These are phyloP conservation scores for Cetonia aurata DNA, from an alignment of 2,888 invertebrate genomes.

Conservation along the genomic window DNA sequence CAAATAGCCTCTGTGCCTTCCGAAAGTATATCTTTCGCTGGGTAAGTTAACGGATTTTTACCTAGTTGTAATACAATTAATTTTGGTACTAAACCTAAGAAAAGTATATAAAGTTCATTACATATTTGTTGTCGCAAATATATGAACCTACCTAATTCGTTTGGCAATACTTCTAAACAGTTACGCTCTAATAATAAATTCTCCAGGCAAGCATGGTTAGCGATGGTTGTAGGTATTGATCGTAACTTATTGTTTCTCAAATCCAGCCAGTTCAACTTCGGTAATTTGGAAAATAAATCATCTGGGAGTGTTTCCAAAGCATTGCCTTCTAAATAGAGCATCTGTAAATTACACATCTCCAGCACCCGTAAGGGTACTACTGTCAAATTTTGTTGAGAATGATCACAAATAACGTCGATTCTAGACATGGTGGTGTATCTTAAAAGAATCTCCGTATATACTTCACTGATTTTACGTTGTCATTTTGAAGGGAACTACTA, in stretches of 20 bases:
- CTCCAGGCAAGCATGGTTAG: conserved; percentile 71
- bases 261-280: conserved; percentile 75
- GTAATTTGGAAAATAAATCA: conserved; percentile 71
- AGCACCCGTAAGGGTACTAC: conserved; percentile 60
- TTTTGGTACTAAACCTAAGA: conserved; percentile 68
- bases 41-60: conserved; percentile 74
- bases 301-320: conserved; percentile 69
- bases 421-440: conserved; percentile 55
- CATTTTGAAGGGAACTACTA: conserved; percentile 30
- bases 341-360: conserved; percentile 63
- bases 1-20: conserved; percentile 66
- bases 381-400: conserved; percentile 59
- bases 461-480: conserved; percentile 29
- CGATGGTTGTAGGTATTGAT: conserved; percentile 71
- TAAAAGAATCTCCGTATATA: not conserved
- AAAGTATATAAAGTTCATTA: conserved; percentile 9
- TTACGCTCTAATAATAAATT: conserved; percentile 77
- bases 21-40: conserved; percentile 69
- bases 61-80: conserved; percentile 74
- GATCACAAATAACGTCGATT: conserved; percentile 63
- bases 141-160: conserved; percentile 70
- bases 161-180: conserved; percentile 71
- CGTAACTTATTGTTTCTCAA: conserved; percentile 73
- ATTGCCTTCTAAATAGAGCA: conserved; percentile 73
- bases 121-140: not conserved